A percentile compares a stretch with the other conserved stretches of the same genome.
phyloP scores from a whole-genome alignment of 2,797 vertebrate genomes.

The Cossypha dichroa region DNA sequence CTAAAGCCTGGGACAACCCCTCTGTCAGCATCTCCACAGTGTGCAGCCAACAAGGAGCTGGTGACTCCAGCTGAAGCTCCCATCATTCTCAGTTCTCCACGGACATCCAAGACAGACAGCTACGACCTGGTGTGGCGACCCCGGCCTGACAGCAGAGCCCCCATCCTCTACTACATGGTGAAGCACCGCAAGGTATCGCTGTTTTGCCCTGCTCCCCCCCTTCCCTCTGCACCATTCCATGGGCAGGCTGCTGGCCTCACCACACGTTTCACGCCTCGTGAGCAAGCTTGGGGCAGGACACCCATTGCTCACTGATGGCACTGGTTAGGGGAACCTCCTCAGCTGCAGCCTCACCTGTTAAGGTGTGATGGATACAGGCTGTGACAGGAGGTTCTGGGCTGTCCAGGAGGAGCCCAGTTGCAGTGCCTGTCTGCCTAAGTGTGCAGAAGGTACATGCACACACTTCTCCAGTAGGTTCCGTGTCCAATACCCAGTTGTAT shows the following conservation, averaged over 20 bases:
- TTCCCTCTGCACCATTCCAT: neutral
- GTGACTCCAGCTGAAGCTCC: slow-evolving; percentile 88
- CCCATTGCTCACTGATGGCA: rapidly evolving
- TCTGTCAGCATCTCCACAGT: slow-evolving; percentile 75
- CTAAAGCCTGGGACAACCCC: slow-evolving; percentile 68
- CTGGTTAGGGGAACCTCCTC: neutral
- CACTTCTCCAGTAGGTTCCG: neutral
- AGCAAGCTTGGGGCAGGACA: neutral
- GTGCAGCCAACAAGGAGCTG: slow-evolving; percentile 76
- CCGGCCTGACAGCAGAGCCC: slow-evolving; percentile 81
- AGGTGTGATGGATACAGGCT: neutral
- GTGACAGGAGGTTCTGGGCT: neutral
- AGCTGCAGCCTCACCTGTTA: neutral
- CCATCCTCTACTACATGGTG: slow-evolving; percentile 89
- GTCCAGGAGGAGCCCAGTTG: neutral
- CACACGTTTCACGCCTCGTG: rapidly evolving
- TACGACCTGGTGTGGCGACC: slow-evolving; percentile 95
- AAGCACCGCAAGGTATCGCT: slow-evolving; percentile 92
- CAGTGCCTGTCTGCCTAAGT: neutral
- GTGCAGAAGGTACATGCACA: neutral
- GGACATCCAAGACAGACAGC: slow-evolving; percentile 91
- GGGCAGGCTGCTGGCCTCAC: neutral
- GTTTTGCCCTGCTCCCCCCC: neutral
- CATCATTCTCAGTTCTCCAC: slow-evolving; percentile 92
- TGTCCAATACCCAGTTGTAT: neutral